Percentiles rank a stretch among this genome's conserved stretches.
phyloP scores from a whole-genome alignment of 2,888 invertebrate species.

The Eilema depressum region DNA sequence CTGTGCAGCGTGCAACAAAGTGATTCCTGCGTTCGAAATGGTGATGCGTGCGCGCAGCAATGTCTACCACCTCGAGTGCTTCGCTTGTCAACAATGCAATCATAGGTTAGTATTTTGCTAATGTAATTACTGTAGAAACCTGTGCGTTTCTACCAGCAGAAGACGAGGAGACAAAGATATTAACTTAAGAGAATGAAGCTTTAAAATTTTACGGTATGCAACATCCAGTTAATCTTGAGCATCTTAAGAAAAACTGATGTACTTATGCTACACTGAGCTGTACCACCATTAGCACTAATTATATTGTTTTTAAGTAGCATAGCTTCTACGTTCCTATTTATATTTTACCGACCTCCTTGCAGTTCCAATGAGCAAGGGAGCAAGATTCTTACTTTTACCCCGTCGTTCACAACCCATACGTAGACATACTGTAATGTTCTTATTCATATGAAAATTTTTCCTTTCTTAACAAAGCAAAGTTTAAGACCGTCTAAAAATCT shows the following conservation, averaged over 20 bases:
- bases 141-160: too few relatives aligned
- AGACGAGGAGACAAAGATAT: too few relatives aligned
- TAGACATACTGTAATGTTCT: not conserved
- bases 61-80: slow-evolving; percentile 99
- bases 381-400: not conserved
- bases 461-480: not conserved
- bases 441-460: not conserved
- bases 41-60: slow-evolving; percentile 99
- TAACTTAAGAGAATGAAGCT: too few relatives aligned
- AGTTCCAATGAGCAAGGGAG: not conserved
- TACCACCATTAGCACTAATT: too few relatives aligned
- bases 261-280: too few relatives aligned
- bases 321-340: too few relatives aligned
- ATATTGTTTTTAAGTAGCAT: too few relatives aligned
- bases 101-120: slow-evolving; percentile 90
- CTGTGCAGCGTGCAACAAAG: slow-evolving; percentile 98
- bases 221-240: too few relatives aligned
- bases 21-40: slow-evolving; percentile 99
- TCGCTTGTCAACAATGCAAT: slow-evolving; percentile 99
- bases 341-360: not conserved
- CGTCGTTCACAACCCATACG: not conserved
- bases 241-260: too few relatives aligned
- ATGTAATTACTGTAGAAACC: not conserved
- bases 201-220: too few relatives aligned
- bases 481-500: not conserved